Conservation (phyloP, 2,888 invertebrate genomes). For the Sarcophaga variegata region DNA sequence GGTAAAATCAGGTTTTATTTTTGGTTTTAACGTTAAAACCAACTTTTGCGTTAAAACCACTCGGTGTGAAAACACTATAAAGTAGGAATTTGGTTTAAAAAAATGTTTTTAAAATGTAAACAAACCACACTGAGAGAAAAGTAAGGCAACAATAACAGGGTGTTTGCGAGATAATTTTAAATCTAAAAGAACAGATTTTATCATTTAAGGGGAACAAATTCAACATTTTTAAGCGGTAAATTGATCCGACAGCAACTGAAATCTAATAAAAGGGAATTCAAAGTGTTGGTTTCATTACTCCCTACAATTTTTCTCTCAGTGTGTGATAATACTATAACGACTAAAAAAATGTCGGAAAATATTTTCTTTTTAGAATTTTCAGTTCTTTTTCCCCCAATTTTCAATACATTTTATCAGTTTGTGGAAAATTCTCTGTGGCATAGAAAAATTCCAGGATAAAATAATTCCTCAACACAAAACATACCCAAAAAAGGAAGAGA, state of each 20-base stretch:
- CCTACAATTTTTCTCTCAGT: not conserved
- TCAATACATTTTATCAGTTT: conserved; percentile 23
- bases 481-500: not conserved
- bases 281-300: no score
- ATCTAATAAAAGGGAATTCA: no score
- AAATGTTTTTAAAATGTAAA: not conserved
- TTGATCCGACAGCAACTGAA: no score
- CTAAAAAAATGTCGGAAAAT: not conserved
- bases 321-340: not conserved
- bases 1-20: no score
- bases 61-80: no score
- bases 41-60: no score
- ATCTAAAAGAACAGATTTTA: no score
- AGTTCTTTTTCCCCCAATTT: not conserved
- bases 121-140: conserved; percentile 5
- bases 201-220: no score
- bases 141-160: no score
- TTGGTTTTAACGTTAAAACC: no score
- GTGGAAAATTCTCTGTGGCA: conserved; percentile 35
- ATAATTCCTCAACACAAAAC: not conserved
- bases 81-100: not conserved
- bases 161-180: no score
- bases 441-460: conserved; percentile 18
- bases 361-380: conserved; percentile 2
- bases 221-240: no score